phyloP scores from a whole-genome alignment of 2,113 vertebrate genomes.

The Sapajus apella region DNA sequence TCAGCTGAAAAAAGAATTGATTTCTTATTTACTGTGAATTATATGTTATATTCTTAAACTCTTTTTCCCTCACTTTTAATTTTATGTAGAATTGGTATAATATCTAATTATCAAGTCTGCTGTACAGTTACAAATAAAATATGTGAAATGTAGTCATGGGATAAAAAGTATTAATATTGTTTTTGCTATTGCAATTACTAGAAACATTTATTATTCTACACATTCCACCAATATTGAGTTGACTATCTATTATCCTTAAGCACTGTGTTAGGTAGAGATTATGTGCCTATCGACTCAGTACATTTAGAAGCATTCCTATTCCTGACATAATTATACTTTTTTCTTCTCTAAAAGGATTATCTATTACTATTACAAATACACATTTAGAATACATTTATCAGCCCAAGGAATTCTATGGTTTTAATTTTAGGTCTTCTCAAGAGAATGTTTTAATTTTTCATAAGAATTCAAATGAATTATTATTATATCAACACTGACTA shows the following conservation, averaged over 20 bases:
- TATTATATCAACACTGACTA: neutral
- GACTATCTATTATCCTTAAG: neutral
- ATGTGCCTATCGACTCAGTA: neutral
- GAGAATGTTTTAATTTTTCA: neutral
- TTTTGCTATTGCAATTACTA: neutral
- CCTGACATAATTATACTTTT: neutral
- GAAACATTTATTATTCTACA: neutral
- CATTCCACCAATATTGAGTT: neutral
- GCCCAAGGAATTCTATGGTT: neutral
- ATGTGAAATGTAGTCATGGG: neutral
- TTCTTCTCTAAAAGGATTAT: neutral
- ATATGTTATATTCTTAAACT: neutral
- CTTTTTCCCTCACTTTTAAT: neutral
- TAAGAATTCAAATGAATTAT: neutral
- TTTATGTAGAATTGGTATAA: neutral
- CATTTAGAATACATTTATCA: neutral
- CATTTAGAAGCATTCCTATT: neutral
- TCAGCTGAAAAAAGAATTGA: neutral
- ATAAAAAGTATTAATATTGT: neutral
- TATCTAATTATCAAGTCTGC: neutral
- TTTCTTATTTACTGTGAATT: neutral
- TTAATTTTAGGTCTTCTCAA: neutral
- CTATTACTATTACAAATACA: neutral
- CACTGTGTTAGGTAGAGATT: rapidly evolving
- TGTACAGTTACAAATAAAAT: neutral